Percentiles rank a stretch among this genome's conserved stretches.
Conservation (phyloP, 1,140 invertebrate genomes). For the Nixonia krombeini region DNA sequence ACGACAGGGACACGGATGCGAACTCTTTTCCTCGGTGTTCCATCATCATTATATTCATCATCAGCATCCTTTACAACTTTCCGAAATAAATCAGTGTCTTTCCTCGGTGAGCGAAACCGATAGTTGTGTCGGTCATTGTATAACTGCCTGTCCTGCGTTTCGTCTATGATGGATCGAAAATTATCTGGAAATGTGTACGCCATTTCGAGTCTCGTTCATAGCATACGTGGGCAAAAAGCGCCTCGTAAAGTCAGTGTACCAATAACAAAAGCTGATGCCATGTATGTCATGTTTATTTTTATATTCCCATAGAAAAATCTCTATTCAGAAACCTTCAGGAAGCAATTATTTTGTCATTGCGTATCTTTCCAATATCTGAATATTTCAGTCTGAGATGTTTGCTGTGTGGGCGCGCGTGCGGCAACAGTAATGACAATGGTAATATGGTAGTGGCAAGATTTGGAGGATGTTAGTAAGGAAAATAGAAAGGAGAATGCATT, state of each 20-base stretch:
- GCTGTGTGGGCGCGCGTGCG: constrained; percentile 70
- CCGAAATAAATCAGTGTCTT: neutral
- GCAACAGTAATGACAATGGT: constrained; percentile 59
- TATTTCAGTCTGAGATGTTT: constrained; percentile 40
- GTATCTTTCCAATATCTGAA: constrained; percentile 16
- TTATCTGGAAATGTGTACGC: constrained; percentile 63
- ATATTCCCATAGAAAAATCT: constrained; percentile 14
- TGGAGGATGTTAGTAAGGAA: constrained; percentile 40
- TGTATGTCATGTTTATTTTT: constrained; percentile 22
- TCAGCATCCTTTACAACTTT: constrained; percentile 7
- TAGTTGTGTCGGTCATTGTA: constrained; percentile 17
- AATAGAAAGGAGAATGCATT: constrained; percentile 28
- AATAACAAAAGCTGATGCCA: constrained; percentile 42
- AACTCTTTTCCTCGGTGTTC: constrained; percentile 54
- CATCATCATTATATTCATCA: constrained; percentile 45
- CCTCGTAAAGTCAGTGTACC: constrained; percentile 24
- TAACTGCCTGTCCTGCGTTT: constrained; percentile 11
- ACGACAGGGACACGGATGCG: constrained; percentile 62
- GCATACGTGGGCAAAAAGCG: constrained; percentile 33
- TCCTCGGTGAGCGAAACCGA: constrained; percentile 2
- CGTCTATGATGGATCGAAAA: constrained; percentile 37
- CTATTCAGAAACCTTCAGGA: constrained; percentile 20
- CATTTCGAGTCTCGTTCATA: constrained; percentile 30
- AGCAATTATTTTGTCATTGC: constrained; percentile 18
- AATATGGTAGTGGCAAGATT: constrained; percentile 46